These are phyloP conservation scores for Aphis craccivora DNA, from an alignment of 1,140 invertebrate species.

Conservation along the genomic window DNA sequence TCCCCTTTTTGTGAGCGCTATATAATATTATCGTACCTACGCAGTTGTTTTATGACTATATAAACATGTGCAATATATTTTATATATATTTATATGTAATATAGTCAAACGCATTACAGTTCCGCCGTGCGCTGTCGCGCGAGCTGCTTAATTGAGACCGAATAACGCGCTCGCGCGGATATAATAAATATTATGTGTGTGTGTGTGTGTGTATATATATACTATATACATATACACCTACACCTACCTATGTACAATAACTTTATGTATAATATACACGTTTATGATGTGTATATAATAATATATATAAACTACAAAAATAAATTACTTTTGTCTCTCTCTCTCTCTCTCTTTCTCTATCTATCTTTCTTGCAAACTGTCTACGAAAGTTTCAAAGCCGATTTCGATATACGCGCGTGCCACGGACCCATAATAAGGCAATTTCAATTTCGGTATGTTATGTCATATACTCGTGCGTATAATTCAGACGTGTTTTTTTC, in stretches of 20 bases:
- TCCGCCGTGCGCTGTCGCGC: background rate
- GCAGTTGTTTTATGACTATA: background rate
- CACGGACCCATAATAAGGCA: conserved; percentile 12
- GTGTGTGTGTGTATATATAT: no score
- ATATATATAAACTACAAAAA: background rate
- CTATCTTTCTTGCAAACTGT: background rate
- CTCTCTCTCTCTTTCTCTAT: background rate
- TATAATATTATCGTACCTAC: background rate
- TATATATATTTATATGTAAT: background rate
- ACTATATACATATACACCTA: background rate
- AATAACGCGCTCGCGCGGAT: background rate
- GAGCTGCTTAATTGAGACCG: conserved; percentile 19
- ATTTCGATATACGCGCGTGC: conserved; percentile 21
- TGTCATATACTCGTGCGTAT: background rate
- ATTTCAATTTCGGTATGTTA: conserved; percentile 33
- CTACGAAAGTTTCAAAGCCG: conserved; percentile 32
- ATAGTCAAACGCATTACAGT: background rate
- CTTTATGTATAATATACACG: conserved; percentile 16
- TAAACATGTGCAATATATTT: background rate
- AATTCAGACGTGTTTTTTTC: conserved; percentile 32
- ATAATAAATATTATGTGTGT: background rate
- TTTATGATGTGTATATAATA: background rate
- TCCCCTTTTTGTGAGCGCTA: conserved; percentile 19
- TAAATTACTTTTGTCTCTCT: conserved; percentile 44
- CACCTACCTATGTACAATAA: background rate